These are phyloP conservation scores for Morpho achilles DNA, from an alignment of 2,888 invertebrate species.

Conservation along the genomic window DNA sequence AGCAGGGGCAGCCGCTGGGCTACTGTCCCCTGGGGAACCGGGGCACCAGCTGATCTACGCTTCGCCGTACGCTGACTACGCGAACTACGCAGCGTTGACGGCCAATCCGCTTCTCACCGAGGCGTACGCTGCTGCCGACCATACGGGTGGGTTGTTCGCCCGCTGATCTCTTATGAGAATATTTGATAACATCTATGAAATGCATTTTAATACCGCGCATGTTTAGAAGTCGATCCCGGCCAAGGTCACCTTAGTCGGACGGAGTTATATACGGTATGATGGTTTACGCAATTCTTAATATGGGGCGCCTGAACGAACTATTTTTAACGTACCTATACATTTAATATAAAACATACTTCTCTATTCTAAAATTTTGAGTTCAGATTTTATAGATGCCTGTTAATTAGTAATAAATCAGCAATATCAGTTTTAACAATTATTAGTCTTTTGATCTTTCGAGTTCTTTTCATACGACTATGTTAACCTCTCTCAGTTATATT, in stretches of 20 bases:
- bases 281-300: too few relatives aligned
- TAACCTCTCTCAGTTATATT: too few relatives aligned
- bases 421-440: too few relatives aligned
- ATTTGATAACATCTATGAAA: constrained; percentile 43
- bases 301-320: too few relatives aligned
- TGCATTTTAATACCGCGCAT: too few relatives aligned
- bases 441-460: too few relatives aligned
- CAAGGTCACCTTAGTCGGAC: neutral
- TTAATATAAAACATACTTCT: too few relatives aligned
- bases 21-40: constrained; percentile 80
- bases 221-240: neutral
- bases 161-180: constrained; percentile 54
- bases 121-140: constrained; percentile 91
- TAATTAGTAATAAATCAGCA: too few relatives aligned
- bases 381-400: too few relatives aligned
- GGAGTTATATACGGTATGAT: neutral
- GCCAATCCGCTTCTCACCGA: constrained; percentile 89
- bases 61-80: constrained; percentile 90
- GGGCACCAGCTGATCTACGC: constrained; percentile 93
- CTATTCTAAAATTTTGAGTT: too few relatives aligned
- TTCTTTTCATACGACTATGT: too few relatives aligned
- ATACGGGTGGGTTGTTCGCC: constrained; percentile 93
- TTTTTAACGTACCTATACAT: too few relatives aligned
- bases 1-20: constrained; percentile 60
- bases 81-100: constrained; percentile 92